Evolutionary conservation across 1,140 invertebrate species (phyloP).

Genomic region (Drosophila ercepeae): DNA sequence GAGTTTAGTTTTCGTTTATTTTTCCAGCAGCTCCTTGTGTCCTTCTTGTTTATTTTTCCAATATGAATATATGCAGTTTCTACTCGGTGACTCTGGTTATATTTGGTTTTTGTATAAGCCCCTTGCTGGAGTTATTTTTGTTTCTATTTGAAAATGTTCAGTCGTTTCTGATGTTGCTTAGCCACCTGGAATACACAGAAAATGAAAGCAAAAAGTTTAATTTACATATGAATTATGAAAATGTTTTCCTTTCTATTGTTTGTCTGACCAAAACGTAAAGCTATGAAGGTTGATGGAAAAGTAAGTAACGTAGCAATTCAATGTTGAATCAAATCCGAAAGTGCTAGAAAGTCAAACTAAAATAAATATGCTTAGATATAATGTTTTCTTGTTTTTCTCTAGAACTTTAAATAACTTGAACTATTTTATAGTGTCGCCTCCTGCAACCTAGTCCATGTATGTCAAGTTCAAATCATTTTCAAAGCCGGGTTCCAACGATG

Average conservation of each 20-base stretch:
- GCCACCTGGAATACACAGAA: slow-evolving; percentile 48
- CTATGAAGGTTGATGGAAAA: slow-evolving; percentile 9
- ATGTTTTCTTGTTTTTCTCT: background rate
- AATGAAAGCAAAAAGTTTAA: slow-evolving; percentile 44
- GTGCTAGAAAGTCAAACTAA: slow-evolving; percentile 8
- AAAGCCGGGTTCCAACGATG: slow-evolving; percentile 2
- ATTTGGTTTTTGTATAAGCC: slow-evolving; percentile 35
- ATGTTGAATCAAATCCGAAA: background rate
- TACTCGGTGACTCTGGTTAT: slow-evolving; percentile 8
- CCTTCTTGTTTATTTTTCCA: slow-evolving; percentile 36
- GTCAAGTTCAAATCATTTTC: slow-evolving; percentile 45
- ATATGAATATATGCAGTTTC: slow-evolving; percentile 16
- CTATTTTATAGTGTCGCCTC: too few species aligned
- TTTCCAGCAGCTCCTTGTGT: slow-evolving; percentile 33
- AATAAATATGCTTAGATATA: slow-evolving; percentile 19
- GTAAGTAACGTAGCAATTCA: slow-evolving; percentile 20
- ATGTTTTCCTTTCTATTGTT: slow-evolving; percentile 33
- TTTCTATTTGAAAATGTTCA: slow-evolving; percentile 25
- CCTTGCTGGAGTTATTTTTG: slow-evolving; percentile 11
- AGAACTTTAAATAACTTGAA: background rate
- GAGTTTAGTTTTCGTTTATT: slow-evolving; percentile 45
- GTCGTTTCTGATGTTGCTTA: slow-evolving; percentile 24
- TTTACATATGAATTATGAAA: slow-evolving; percentile 46
- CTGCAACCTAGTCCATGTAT: slow-evolving; percentile 2
- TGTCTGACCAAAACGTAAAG: slow-evolving; percentile 16